Conservation (phyloP, 2,888 invertebrate genomes). For the Acleris literana region DNA sequence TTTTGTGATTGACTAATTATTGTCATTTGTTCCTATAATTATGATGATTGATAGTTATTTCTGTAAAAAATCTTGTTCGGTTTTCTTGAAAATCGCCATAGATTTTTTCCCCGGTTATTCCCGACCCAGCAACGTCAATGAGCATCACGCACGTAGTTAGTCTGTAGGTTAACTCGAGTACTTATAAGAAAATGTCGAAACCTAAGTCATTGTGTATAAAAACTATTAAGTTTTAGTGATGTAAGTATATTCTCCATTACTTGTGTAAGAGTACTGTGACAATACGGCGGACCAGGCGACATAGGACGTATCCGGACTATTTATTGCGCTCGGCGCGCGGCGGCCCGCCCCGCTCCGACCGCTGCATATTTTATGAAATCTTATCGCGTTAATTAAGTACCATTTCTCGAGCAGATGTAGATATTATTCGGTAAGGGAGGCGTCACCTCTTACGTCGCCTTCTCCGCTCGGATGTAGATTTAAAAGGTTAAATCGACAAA, state of each 20-base stretch:
- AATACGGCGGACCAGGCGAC: slow-evolving; percentile 76
- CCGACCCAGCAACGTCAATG: slow-evolving; percentile 28
- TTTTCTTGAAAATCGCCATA: slow-evolving; percentile 81
- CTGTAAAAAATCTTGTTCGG: slow-evolving; percentile 75
- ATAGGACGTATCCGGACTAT: slow-evolving; percentile 62
- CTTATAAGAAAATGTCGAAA: slow-evolving; percentile 83
- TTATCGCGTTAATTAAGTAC: slow-evolving; percentile 65
- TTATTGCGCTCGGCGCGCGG: slow-evolving; percentile 47
- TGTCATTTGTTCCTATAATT: slow-evolving; percentile 82
- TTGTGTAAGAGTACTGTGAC: slow-evolving; percentile 77
- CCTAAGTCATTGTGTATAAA: slow-evolving; percentile 83
- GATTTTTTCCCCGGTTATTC: slow-evolving; percentile 68
- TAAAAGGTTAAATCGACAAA: slow-evolving; percentile 79
- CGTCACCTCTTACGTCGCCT: slow-evolving; percentile 77
- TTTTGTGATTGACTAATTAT: slow-evolving; percentile 80
- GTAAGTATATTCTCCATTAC: slow-evolving; percentile 81
- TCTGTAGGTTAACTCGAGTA: slow-evolving; percentile 77
- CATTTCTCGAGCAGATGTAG: slow-evolving; percentile 67
- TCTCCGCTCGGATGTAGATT: slow-evolving; percentile 67
- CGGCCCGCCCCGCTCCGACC: slow-evolving; percentile 49
- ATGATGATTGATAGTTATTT: slow-evolving; percentile 67
- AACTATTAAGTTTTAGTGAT: slow-evolving; percentile 76
- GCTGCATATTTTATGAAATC: slow-evolving; percentile 57
- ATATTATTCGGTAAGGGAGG: slow-evolving; percentile 67
- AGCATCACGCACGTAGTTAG: slow-evolving; percentile 75